Conservation (phyloP, 2,888 invertebrate genomes). For the Zhuqinia jingwanae region DNA sequence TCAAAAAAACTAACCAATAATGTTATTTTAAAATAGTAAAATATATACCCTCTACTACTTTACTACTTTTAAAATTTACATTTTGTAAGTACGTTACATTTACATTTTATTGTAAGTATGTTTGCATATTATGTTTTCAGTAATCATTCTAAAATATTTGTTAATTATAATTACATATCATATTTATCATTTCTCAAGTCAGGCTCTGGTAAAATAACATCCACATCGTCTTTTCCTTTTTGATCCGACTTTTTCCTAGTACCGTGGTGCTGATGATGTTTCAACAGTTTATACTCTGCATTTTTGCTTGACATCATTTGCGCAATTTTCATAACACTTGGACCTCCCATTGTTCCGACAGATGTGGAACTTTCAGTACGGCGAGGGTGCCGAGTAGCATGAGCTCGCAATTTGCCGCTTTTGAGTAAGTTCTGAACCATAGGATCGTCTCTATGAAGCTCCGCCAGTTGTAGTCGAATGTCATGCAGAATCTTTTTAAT, state of each 20-base stretch:
- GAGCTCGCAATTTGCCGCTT: conserved; percentile 24
- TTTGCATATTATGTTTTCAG: too few relatives aligned
- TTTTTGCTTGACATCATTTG: conserved; percentile 34
- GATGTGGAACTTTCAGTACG: neutral
- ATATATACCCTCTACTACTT: too few relatives aligned
- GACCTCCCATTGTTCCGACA: neutral
- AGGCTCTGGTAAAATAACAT: conserved; percentile 53
- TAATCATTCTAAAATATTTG: neutral
- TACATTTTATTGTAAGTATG: neutral
- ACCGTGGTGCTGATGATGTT: neutral
- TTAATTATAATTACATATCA: too few relatives aligned
- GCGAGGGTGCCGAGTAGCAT: neutral
- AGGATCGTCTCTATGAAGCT: conserved; percentile 54
- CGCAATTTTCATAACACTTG: conserved; percentile 45
- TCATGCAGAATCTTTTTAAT: conserved; percentile 33
- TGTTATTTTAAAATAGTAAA: too few relatives aligned
- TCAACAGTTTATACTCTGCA: conserved; percentile 51
- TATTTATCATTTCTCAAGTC: conserved; percentile 7
- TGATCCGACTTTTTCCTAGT: too few relatives aligned
- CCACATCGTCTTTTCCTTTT: conserved; percentile 50
- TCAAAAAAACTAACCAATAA: too few relatives aligned
- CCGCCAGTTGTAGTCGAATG: conserved; percentile 48
- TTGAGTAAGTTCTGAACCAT: conserved; percentile 14
- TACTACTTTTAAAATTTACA: neutral
- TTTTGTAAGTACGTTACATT: neutral